A percentile compares a stretch with the other conserved stretches of the same genome.
Evolutionary conservation across 2,797 vertebrate species (phyloP).

Genomic region (Gymnothorax javanicus): DNA sequence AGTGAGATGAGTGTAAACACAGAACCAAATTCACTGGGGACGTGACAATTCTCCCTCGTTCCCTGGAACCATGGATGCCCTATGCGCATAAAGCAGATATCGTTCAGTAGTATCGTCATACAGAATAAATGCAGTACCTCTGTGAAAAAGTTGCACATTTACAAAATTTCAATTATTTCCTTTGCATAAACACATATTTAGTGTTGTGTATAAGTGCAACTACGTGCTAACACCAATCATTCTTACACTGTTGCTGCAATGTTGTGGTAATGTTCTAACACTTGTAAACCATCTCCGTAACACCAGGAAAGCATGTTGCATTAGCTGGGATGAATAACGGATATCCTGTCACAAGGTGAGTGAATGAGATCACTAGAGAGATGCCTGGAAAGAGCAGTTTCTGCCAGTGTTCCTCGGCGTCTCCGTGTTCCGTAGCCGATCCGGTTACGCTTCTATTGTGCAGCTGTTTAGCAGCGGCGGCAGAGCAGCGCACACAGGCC

Average conservation of each 20-base stretch:
- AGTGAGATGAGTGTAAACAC: not conserved
- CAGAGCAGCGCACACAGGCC: not conserved
- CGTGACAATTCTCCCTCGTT: too few species aligned
- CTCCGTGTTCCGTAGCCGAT: not conserved
- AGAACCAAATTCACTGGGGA: not conserved
- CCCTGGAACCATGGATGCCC: not conserved
- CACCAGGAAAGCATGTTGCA: too few species aligned
- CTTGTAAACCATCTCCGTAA: too few species aligned
- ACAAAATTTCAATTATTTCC: not conserved
- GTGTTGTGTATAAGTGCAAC: not conserved
- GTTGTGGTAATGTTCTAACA: too few species aligned
- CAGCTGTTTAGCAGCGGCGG: constrained; percentile 3
- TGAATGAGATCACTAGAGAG: not conserved
- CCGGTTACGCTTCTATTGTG: not conserved
- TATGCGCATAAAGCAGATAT: not conserved
- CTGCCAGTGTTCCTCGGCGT: not conserved
- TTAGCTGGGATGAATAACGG: not conserved
- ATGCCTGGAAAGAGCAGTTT: not conserved
- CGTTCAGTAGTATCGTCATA: not conserved
- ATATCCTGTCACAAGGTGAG: not conserved
- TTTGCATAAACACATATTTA: not conserved
- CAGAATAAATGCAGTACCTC: not conserved
- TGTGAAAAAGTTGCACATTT: not conserved
- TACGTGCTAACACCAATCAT: too few species aligned
- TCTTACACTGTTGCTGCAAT: too few species aligned